Conservation (phyloP, 2,113 vertebrate genomes). For the Atrichornis clamosus region DNA sequence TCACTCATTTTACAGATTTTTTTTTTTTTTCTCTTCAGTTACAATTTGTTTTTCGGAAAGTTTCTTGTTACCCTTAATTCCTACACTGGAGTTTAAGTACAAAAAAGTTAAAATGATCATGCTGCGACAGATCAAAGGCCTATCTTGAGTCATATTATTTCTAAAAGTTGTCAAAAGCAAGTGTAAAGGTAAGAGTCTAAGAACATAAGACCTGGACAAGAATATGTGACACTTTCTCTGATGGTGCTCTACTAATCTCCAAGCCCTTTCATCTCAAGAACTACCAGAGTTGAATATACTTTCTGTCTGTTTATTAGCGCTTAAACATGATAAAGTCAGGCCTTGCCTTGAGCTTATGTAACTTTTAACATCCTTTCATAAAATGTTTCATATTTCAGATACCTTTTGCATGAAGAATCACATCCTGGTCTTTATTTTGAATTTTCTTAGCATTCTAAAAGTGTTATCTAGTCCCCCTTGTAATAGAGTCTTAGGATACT, state of each 20-base stretch:
- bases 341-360: neutral
- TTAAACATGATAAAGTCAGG: neutral
- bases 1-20: neutral
- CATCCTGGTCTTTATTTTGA: neutral
- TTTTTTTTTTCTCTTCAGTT: neutral
- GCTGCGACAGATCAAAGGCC: neutral
- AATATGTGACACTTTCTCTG: neutral
- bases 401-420: neutral
- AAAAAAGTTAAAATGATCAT: neutral
- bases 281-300: neutral
- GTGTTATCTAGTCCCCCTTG: fast-evolving
- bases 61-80: neutral
- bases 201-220: neutral
- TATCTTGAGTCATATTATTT: neutral
- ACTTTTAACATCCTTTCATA: neutral
- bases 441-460: neutral
- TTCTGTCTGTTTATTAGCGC: neutral
- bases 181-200: neutral
- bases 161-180: neutral
- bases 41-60: neutral
- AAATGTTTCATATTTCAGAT: neutral
- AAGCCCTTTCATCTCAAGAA: neutral
- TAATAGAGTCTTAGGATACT: neutral
- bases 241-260: neutral
- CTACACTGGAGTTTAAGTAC: neutral